Conservation (phyloP, 2,888 invertebrate genomes). For the Caenorhabditis sp. region DNA sequence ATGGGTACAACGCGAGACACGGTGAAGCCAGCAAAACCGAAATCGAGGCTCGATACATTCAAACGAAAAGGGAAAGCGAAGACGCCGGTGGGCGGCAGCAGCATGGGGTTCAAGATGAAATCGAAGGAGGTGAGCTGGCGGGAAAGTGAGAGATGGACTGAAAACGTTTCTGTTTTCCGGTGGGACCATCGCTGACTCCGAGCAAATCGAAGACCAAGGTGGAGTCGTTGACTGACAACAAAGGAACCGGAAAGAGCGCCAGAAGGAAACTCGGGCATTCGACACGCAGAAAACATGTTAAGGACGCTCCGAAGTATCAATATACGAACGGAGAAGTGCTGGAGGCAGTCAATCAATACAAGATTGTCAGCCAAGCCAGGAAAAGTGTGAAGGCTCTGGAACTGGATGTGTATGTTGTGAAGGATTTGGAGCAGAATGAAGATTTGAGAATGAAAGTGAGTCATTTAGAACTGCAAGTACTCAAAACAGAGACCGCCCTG, state of each 20-base stretch:
- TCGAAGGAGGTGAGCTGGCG: neutral
- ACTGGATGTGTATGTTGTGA: constrained; percentile 29
- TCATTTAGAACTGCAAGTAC: constrained; percentile 6
- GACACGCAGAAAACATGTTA: neutral
- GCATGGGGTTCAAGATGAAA: neutral
- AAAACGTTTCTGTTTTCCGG: constrained; percentile 12
- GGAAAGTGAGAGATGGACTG: neutral
- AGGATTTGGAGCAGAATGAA: constrained; percentile 26
- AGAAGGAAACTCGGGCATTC: constrained; percentile 3
- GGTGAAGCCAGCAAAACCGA: constrained; percentile 11
- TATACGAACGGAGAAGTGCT: constrained; percentile 30
- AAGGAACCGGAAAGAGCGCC: constrained; percentile 8
- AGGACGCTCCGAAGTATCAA: constrained; percentile 1
- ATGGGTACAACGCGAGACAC: constrained; percentile 43
- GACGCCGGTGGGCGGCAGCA: neutral
- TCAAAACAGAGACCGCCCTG: constrained; percentile 44
- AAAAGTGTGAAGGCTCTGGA: constrained; percentile 16
- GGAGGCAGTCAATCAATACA: constrained; percentile 47
- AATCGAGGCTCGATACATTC: neutral
- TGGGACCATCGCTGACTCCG: constrained; percentile 1
- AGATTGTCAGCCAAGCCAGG: constrained; percentile 4
- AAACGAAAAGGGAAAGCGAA: neutral
- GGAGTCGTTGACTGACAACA: constrained; percentile 1
- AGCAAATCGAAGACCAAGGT: constrained; percentile 19
- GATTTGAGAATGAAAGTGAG: constrained; percentile 36